Base-by-base conservation (phyloP, 2,797 vertebrate genomes). In the Gallirallus australis region DNA sequence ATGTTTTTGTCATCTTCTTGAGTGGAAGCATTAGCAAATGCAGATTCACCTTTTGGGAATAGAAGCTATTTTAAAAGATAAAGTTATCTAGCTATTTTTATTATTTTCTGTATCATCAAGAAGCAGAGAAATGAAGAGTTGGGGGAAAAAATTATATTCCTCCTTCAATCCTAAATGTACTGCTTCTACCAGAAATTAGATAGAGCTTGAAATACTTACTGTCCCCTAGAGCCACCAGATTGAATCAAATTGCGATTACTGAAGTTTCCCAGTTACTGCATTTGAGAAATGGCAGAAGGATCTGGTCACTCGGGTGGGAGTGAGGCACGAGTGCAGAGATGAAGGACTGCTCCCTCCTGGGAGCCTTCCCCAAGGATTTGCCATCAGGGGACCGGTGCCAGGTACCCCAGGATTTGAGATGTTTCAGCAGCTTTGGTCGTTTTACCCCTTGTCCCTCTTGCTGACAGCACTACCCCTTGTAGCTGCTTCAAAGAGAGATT, bases 11-110 rank as follows among this genome's bases (percentile, higher is more conserved):
- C 9, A 0, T 89, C 47, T 86, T 94, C 66, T 84, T 69, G 33
- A 84, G 19, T 70, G 60, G 37, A 90, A 91, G 31, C 39, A 23
- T 42, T 37, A 93, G 66, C 20, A 70, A 95, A 86, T 53, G 47
- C 39, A 79, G 39, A 23, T 77, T 82, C 63, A 72, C 28, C 42
- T 56, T 93, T 76, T 86, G 66, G 73, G 91, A 94, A 73, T 3
- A 86, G 45, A 80, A 88, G 40, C 61, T 84, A 35, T 86, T 96
- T 91, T 78, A 92, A 81, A 93, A 92, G 28, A 88, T 48, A 48
- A 91, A 73, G 7, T 47, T 77, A 47, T 70, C 70, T 53, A 45
- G 23, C 54, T 53, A 20, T 79, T 92, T 92, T 86, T 85, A n/a
- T 75, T 93, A 65, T 84, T 94, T 93, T 87, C 42, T 69, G 0